Conservation (phyloP, 1,140 invertebrate genomes). For the Pseudobourletiella spinata region DNA sequence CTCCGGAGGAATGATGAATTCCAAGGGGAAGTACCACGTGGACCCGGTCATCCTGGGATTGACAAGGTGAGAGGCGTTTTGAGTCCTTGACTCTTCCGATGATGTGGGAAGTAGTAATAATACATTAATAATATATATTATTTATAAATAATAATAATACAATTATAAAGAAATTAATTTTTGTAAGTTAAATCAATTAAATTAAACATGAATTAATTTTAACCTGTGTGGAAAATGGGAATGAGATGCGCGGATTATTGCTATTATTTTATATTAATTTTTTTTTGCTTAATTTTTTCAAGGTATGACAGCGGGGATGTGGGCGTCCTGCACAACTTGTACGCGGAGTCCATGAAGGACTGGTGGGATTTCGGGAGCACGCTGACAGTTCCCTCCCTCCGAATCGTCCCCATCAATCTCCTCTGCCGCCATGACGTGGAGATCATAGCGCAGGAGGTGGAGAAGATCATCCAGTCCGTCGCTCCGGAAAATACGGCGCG, state of each 20-base stretch:
- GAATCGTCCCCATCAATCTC: conserved; percentile 16
- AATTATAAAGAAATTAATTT: no score
- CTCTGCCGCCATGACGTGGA: conserved; percentile 15
- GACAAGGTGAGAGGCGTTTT: conserved; percentile 6
- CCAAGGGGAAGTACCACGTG: background rate
- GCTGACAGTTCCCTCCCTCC: conserved; percentile 46
- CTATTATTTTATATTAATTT: no score
- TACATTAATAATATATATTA: no score
- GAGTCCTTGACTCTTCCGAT: no score
- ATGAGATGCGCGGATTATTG: no score
- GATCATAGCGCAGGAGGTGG: conserved; percentile 26
- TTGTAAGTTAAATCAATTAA: no score
- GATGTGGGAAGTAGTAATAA: no score
- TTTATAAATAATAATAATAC: no score
- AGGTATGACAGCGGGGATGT: conserved; percentile 41
- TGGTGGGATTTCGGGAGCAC: conserved; percentile 54
- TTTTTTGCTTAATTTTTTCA: no score
- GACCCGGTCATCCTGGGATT: conserved; percentile 4
- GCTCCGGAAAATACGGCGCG: conserved; percentile 16
- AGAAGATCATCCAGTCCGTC: conserved; percentile 22
- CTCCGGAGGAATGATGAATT: background rate
- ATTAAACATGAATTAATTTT: no score
- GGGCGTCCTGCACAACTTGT: conserved; percentile 46
- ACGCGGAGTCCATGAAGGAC: conserved; percentile 45
- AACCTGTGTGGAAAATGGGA: no score